Evolutionary conservation across 2,888 invertebrate genomes (phyloP).

Genomic region (Clitarchus hookeri): DNA sequence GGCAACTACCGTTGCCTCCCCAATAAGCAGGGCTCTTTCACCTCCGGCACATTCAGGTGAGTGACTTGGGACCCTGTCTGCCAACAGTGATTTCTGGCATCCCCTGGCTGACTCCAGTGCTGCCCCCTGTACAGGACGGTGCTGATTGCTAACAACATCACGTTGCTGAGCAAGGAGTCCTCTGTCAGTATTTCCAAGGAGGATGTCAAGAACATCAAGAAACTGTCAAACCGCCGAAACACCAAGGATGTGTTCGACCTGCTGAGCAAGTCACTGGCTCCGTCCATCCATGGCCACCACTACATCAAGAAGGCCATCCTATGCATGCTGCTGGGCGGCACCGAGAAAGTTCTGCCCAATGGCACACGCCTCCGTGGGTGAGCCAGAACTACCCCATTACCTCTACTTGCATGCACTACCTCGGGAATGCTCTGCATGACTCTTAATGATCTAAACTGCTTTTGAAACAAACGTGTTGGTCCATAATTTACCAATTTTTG

Average conservation of each 20-base stretch:
- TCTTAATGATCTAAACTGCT: too few species aligned
- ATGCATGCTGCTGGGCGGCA: conserved; percentile 91
- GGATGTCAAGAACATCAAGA: conserved; percentile 88
- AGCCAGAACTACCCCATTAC: conserved; percentile 42
- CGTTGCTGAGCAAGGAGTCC: conserved; percentile 86
- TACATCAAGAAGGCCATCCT: conserved; percentile 96
- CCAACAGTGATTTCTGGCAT: too few species aligned
- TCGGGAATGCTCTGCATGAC: too few species aligned
- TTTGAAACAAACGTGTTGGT: too few species aligned
- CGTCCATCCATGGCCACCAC: conserved; percentile 96
- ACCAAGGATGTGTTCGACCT: conserved; percentile 84
- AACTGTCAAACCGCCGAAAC: conserved; percentile 67
- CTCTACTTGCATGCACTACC: neutral
- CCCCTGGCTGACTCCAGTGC: neutral
- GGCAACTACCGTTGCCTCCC: conserved; percentile 95
- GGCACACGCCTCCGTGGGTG: conserved; percentile 89
- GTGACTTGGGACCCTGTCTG: neutral
- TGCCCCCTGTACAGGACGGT: conserved; percentile 71
- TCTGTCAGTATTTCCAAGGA: conserved; percentile 76
- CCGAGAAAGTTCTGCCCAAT: conserved; percentile 90
- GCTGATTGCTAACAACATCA: conserved; percentile 91
- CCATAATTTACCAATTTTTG: too few species aligned
- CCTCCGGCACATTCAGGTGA: conserved; percentile 77
- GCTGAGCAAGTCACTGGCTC: conserved; percentile 90
- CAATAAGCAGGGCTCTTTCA: conserved; percentile 89